phyloP scores from a whole-genome alignment of 37 sponge, comb jelly and placozoan species.

The Halichondria panicea region DNA sequence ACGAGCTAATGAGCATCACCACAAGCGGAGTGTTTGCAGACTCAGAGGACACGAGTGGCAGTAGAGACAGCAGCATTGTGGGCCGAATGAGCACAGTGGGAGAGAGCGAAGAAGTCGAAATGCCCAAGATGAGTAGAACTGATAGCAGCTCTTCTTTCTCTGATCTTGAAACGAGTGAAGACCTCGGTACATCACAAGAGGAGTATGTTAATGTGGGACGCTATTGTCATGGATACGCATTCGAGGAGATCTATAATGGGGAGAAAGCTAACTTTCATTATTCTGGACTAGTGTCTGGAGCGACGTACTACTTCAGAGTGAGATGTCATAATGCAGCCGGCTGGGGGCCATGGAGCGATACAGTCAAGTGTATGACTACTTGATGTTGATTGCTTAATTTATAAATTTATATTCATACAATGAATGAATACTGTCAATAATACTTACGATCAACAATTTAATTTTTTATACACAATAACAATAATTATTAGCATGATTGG shows the following conservation, averaged over 20 bases:
- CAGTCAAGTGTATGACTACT: conserved; percentile 54
- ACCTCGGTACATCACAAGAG: background rate
- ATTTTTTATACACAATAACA: too few relatives aligned
- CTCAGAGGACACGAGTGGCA: conserved; percentile 15
- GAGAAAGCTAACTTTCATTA: conserved; percentile 34
- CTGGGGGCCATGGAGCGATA: conserved; percentile 83
- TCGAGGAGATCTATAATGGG: conserved; percentile 73
- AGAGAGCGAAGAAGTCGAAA: background rate
- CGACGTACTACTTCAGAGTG: conserved; percentile 74
- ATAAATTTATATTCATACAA: background rate
- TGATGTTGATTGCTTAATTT: too few relatives aligned
- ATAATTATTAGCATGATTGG: too few relatives aligned
- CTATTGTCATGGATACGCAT: conserved; percentile 37
- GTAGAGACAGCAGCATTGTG: background rate
- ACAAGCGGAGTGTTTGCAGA: conserved; percentile 53
- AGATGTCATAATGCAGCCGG: conserved; percentile 73
- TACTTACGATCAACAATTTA: too few relatives aligned
- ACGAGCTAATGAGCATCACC: conserved; percentile 23
- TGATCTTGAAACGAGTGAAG: background rate
- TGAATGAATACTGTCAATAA: background rate
- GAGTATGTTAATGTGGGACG: conserved; percentile 26
- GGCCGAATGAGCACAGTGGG: conserved; percentile 20
- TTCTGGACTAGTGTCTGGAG: conserved; percentile 50
- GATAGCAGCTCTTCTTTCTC: conserved; percentile 26
- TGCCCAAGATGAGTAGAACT: background rate